Evolutionary conservation across 2,888 invertebrate genomes (phyloP).

Genomic region (Coleophora flavipennella): DNA sequence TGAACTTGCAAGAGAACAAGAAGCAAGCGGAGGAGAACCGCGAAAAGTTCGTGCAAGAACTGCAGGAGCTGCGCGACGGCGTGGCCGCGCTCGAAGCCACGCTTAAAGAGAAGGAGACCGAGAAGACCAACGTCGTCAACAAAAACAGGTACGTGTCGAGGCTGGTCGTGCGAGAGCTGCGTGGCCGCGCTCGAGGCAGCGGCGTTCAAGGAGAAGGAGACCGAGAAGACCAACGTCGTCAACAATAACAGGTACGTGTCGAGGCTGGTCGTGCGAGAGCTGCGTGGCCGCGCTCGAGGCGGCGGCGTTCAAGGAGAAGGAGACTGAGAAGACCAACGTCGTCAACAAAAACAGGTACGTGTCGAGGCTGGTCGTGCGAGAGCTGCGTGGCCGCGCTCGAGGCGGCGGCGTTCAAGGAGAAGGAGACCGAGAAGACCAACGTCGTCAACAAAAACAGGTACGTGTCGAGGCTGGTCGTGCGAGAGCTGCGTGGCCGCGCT

Average conservation of each 20-base stretch:
- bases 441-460: constrained; percentile 53
- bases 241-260: constrained; percentile 51
- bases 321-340: constrained; percentile 40
- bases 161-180: constrained; percentile 38
- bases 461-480: too few relatives aligned
- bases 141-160: constrained; percentile 54
- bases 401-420: constrained; percentile 41
- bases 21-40: constrained; percentile 55
- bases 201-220: constrained; percentile 44
- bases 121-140: constrained; percentile 44
- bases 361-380: too few relatives aligned
- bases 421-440: constrained; percentile 43
- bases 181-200: constrained; percentile 39
- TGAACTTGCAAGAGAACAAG: constrained; percentile 61
- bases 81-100: constrained; percentile 39
- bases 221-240: constrained; percentile 43
- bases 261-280: constrained; percentile 38
- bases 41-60: constrained; percentile 40
- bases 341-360: constrained; percentile 52
- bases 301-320: constrained; percentile 43
- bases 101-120: constrained; percentile 43
- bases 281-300: constrained; percentile 39
- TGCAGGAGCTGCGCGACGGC: constrained; percentile 42
- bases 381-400: constrained; percentile 42
- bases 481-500: constrained; percentile 40